Conservation (phyloP, 2,113 vertebrate genomes). For the Myotis brandtii region DNA sequence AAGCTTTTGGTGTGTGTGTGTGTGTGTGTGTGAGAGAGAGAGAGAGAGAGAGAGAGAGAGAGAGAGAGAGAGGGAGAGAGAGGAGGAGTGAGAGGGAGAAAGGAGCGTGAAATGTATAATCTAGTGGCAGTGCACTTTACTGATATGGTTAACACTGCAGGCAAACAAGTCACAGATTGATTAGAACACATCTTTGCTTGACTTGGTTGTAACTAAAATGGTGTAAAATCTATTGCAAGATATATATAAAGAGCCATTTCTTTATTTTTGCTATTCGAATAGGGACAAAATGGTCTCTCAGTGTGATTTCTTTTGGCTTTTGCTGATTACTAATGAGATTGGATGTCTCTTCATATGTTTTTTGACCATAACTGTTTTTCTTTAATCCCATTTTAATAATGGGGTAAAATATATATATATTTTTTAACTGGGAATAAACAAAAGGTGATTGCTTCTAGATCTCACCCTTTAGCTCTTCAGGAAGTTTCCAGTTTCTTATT, state of each 20-base stretch:
- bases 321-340: not conserved
- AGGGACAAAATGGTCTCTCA: not conserved
- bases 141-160: not conserved
- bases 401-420: not conserved
- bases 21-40: not conserved
- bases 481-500: constrained; percentile 29
- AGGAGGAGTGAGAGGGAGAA: not conserved
- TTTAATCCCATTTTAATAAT: not conserved
- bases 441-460: constrained; percentile 37
- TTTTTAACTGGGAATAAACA: constrained; percentile 18
- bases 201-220: constrained; percentile 45
- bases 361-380: not conserved
- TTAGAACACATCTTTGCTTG: constrained; percentile 44
- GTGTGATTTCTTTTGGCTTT: not conserved
- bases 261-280: not conserved
- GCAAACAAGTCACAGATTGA: constrained; percentile 11
- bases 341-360: not conserved
- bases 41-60: too few species aligned
- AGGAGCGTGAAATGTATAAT: not conserved
- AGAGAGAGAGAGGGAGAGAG: too few species aligned
- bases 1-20: not conserved
- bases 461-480: constrained; percentile 35
- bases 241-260: not conserved
- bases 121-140: not conserved
- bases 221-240: not conserved